Percentiles rank a stretch among this genome's conserved stretches.
Conservation (phyloP, 2,888 invertebrate genomes). For the Molorchus minor region DNA sequence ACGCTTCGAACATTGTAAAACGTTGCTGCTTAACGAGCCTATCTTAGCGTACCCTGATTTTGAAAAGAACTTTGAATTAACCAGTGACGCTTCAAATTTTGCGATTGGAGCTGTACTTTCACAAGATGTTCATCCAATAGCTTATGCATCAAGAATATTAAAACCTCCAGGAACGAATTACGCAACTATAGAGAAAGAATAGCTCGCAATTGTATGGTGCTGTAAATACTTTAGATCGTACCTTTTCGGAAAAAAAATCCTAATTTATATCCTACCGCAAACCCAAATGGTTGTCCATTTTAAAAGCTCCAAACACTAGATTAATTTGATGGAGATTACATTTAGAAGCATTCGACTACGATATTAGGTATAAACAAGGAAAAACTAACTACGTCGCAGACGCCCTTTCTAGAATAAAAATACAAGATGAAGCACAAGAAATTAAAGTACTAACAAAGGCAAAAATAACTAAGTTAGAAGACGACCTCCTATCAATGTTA, state of each 20-base stretch:
- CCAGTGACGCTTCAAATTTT: slow-evolving; percentile 46
- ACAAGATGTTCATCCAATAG: slow-evolving; percentile 35
- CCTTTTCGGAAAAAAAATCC: slow-evolving; percentile 19
- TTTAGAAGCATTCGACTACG: no score
- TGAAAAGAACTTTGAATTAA: slow-evolving; percentile 45
- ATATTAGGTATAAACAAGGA: no score
- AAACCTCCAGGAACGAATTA: slow-evolving; percentile 24
- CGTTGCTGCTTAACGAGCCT: slow-evolving; percentile 30
- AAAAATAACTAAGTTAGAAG: no score
- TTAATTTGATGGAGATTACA: slow-evolving; percentile 17
- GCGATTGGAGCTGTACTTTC: slow-evolving; percentile 36
- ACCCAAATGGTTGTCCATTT: slow-evolving; percentile 26
- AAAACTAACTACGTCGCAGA: no score
- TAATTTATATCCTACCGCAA: slow-evolving; percentile 32
- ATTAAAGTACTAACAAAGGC: no score
- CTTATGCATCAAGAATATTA: slow-evolving; percentile 33
- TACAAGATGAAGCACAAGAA: no score
- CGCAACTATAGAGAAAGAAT: slow-evolving; percentile 36
- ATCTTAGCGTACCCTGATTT: slow-evolving; percentile 50
- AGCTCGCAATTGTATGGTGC: slow-evolving; percentile 31
- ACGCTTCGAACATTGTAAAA: no score
- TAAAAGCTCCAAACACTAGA: slow-evolving; percentile 18
- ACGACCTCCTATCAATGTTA: no score
- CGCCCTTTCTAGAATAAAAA: no score
- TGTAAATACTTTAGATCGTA: no score